Base-by-base conservation (phyloP, 2,113 vertebrate species). In the Boleophthalmus pectinirostris region DNA sequence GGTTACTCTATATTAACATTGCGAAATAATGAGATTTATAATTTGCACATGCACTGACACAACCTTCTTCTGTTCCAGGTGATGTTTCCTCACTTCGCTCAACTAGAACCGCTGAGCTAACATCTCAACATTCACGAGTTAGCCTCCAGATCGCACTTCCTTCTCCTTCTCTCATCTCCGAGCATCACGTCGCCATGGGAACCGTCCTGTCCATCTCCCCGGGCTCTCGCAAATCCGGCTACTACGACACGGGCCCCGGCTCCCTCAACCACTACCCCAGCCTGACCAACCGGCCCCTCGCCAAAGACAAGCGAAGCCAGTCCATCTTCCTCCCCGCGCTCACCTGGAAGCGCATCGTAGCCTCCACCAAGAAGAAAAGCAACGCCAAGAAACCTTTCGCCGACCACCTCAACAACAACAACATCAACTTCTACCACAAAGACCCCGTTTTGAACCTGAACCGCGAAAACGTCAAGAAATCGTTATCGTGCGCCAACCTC, bases 291-390 rank as follows among this genome's bases (percentile, higher is more conserved):
- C 93, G 87, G 65, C 93, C 92, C 0, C 89, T 93, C 49, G 92
- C 90, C 83, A 85, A 93, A 9, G 94, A 95, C 1, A 94, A 92
- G 78, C 85, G 93, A 1, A 91, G 92, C 15, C 93, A 94, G 77
- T 94, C 94, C 73, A 93, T 95, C 75, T 93, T 95, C 75, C 93
- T 95, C 1, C 94, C 94, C 0, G 93, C 92, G 0, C 91, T 95
- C 56, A 94, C 94, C 0, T 95, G 94, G 94, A 95, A 95, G 74
- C 91, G 94, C 1, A 90, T 95, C 46, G 94, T 95, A 61, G 94
- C 94, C 53, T 94, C 94, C 1, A 94, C 94, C 10, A 94, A 94
- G 85, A 95, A 94, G 80, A 91, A 91, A 29, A 82, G 90, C 13
- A 82, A 85, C 78, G 76, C 91, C 16, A 93, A 90, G 70, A 94